phyloP scores from a whole-genome alignment of 2,888 invertebrate species.

The Macrophya annulata region DNA sequence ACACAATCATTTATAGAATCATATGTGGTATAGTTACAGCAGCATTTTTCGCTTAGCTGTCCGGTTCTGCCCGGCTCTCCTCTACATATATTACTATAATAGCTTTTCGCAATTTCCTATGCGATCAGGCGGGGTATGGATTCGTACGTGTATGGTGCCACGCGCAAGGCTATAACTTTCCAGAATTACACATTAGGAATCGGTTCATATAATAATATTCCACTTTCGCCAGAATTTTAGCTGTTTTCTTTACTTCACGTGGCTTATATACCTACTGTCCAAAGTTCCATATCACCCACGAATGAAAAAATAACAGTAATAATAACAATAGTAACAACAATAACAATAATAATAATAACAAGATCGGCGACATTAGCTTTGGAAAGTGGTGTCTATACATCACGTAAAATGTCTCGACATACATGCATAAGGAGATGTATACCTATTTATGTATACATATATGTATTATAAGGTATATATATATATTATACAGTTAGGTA shows the following conservation, averaged over 20 bases:
- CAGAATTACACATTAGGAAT: slow-evolving; percentile 3
- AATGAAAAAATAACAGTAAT: neutral
- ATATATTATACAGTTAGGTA: neutral
- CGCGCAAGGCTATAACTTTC: neutral
- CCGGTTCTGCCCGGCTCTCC: too few relatives aligned
- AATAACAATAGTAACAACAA: neutral
- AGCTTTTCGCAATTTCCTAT: slow-evolving; percentile 2
- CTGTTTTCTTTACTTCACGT: neutral
- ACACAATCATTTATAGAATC: too few relatives aligned
- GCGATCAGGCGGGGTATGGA: neutral
- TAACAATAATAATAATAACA: slow-evolving; percentile 5
- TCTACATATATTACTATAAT: too few relatives aligned
- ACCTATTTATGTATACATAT: too few relatives aligned
- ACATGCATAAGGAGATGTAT: neutral
- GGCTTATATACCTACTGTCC: neutral
- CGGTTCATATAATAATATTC: slow-evolving; percentile 5
- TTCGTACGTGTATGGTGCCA: neutral
- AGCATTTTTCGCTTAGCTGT: too few relatives aligned
- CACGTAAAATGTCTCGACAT: slow-evolving; percentile 1
- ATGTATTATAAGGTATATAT: too few relatives aligned
- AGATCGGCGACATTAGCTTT: neutral
- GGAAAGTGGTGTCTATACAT: neutral
- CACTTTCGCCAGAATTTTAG: neutral
- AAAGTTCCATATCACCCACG: neutral
- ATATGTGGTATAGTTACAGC: too few relatives aligned